These are phyloP conservation scores for Ommatoiulus sabulosus DNA, from an alignment of 2,888 invertebrate species.

Conservation along the genomic window DNA sequence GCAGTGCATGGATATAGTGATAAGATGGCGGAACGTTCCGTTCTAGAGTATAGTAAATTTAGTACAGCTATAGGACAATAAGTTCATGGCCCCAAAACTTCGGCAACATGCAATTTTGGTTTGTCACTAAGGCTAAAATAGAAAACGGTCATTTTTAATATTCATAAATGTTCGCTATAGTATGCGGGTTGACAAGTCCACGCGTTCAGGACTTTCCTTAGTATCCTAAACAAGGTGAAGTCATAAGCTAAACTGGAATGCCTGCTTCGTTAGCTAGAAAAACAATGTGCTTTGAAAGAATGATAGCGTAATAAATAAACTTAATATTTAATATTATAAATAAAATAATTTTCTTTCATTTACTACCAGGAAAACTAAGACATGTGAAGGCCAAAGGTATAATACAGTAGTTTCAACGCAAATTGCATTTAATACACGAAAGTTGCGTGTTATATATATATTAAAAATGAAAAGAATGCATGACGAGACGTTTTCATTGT, in stretches of 20 bases:
- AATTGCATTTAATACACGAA: neutral
- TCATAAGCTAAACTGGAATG: neutral
- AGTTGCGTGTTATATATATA: conserved; percentile 4
- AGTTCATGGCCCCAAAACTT: too few relatives aligned
- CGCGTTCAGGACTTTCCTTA: neutral
- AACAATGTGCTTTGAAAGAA: neutral
- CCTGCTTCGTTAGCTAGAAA: neutral
- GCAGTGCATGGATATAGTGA: too few relatives aligned
- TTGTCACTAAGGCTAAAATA: too few relatives aligned
- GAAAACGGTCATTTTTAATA: too few relatives aligned
- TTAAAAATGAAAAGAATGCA: neutral
- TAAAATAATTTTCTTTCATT: neutral
- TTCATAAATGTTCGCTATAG: too few relatives aligned
- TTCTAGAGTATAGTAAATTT: too few relatives aligned
- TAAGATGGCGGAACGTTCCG: too few relatives aligned
- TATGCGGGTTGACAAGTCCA: too few relatives aligned
- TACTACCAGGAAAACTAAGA: conserved; percentile 8
- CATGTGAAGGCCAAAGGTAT: conserved; percentile 5
- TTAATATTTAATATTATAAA: neutral
- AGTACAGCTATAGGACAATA: too few relatives aligned
- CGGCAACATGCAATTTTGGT: too few relatives aligned
- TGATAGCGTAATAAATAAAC: neutral
- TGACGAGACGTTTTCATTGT: conserved; percentile 47
- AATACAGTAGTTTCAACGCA: neutral
- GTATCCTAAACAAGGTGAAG: neutral